Evolutionary conservation across 2,888 invertebrate species (phyloP), one percentile per base, ranked within the genome.

Genomic region (Tenthredo livida): DNA sequence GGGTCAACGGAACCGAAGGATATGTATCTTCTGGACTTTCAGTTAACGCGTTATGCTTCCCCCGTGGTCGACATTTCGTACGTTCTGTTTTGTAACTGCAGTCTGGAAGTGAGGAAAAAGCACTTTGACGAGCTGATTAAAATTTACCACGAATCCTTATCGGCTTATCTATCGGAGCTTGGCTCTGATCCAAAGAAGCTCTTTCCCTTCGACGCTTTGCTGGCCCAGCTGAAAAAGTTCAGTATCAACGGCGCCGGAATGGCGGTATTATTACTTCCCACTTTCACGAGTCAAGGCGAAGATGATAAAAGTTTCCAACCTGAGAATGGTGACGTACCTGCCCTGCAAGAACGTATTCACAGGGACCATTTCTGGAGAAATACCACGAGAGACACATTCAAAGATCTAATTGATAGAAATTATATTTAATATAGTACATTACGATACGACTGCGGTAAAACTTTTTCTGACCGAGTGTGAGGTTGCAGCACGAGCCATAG

Each of bases 31-130:
- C 0, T 90, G 78, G 90, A 89, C 21, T 89, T 90, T 72, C 90
- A 90, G 86, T 40, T 88, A 33, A 61, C 85, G 33, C 89, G 90
- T 33, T 89, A 89, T 67, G 85, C 88, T 7, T 89, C 90, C 6
- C 89, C 89, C 0, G 91, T 89, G 5, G 85, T 88, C 40, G 93
- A 93, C 84, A 82, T 93, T 61, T 87, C 90, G 3, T 93, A 93
- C 86, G 89, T 90, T 86, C 87, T 93, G 9, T 92, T 91, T 85
- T 90, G 90, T 5, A 91, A 91, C 54, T 89, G 90, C 12, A 86
- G 89, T 4, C 90, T 89, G 67, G 88, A 90, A 17, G 84, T 90
- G 15, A 88, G 92, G 6, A 85, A 88, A 29, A 86, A 89, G 58
- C 86, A 91, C 40, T 89, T 90, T 9, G 89, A 93, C 37, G 84